phyloP scores from a whole-genome alignment of 1,140 invertebrate genomes.

The Listronotus bonariensis region DNA sequence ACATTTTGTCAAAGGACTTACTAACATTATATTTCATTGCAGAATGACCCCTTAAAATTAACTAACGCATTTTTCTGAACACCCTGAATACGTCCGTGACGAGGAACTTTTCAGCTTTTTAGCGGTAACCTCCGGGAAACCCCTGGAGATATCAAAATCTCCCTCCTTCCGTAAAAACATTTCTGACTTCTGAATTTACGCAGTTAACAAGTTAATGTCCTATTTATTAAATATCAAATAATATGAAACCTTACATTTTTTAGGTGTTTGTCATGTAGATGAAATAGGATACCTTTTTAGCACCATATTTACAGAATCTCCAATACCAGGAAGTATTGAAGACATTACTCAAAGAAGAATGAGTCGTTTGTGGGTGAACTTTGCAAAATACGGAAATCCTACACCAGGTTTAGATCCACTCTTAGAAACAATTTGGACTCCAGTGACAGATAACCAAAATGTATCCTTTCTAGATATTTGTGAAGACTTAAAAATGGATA shows the following conservation, averaged over 20 bases:
- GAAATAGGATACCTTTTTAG: constrained; percentile 68
- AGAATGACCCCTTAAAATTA: no score
- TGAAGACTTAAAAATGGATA: constrained; percentile 39
- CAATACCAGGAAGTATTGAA: constrained; percentile 46
- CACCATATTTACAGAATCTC: constrained; percentile 23
- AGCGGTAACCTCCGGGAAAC: no score
- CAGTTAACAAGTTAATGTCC: no score
- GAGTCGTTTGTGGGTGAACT: constrained; percentile 59
- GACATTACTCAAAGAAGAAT: constrained; percentile 56
- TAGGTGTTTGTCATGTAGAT: constrained; percentile 67
- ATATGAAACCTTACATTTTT: constrained; percentile 39
- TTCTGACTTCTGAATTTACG: no score
- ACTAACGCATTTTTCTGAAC: no score
- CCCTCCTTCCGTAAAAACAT: no score
- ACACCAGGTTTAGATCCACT: constrained; percentile 49
- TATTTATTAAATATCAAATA: no score
- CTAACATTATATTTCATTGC: no score
- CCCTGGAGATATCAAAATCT: no score
- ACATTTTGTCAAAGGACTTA: no score
- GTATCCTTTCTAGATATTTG: constrained; percentile 53
- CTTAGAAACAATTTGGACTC: constrained; percentile 57
- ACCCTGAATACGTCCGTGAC: no score
- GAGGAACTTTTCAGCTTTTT: no score
- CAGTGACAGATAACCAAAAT: constrained; percentile 54
- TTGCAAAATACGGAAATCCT: constrained; percentile 60